Evolutionary conservation across 2,888 invertebrate genomes (phyloP), one percentile per base, ranked within the genome.

Genomic region (Microplitis manilae): DNA sequence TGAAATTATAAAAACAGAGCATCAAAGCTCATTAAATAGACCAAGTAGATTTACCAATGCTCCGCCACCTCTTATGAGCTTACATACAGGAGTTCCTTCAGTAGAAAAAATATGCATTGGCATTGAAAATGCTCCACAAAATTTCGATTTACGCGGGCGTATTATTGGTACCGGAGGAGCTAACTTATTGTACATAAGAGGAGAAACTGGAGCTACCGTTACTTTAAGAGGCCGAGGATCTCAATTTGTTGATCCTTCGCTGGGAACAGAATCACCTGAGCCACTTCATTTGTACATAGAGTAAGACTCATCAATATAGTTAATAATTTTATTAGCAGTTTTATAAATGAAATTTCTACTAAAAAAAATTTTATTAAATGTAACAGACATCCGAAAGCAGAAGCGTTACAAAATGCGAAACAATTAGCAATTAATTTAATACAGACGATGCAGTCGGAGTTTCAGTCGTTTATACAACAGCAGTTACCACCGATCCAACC

Each of bases 121-220:
- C 62, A 91, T 96, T 83, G 95, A 96, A 85, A 93, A 94, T 91
- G 94, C 95, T 73, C 95, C 95, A 40, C 93, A 94, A 80, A 92
- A 93, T 80, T 96, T 95, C 89, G 94, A 95, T 88, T 93, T 95
- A 83, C 93, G 94, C 87, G 93, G 93, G 81, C 94, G 95, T 85
- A 93, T 96, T 83, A 91, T 95, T 81, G 96, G 96, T 75, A 91
- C 92, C 86, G 93, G 93, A 85, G 94, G 94, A 73, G 93, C 94
- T 39, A 94, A 95, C 90, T 91, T 96, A 84, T 93, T 94, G 85
- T 96, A 95, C 84, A 95, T 96, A 82, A 91, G 94, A 82, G 93
- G 93, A 73, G 95, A 96, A 90, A 95, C 96, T 5, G 95, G 95
- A 39, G 95, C 95, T 4, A 93, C 93, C 81, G 94, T 95, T 60